Evolutionary conservation across 2,113 vertebrate genomes (phyloP), one percentile per base, ranked within the genome.

Genomic region (Ictidomys tridecemlineatus): DNA sequence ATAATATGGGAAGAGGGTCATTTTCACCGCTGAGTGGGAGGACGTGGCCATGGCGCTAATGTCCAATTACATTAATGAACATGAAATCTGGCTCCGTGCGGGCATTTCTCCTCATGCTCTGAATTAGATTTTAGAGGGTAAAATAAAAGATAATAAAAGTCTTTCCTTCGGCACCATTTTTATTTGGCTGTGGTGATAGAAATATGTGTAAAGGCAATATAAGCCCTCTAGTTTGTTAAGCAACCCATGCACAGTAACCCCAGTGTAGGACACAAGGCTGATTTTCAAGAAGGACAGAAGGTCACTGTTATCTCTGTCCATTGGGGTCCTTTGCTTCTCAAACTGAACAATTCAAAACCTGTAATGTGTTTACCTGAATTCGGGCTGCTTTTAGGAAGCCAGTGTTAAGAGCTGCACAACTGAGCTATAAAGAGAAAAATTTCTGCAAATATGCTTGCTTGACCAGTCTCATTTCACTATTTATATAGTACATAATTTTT

Each of bases 91-190:
- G 63, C 73, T 97, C 45, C 67, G 39, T 34, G 18, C 4, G 10
- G 28, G 24, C 51, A 69, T 94, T 97, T 94, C 61, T 96, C 92
- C 45, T 74, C 73, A 85, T 78, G 61, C 34, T 85, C 84, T n/a
- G 90, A 84, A 93, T 93, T 96, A 89, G 39, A 92, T 96, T 96
- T 96, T 92, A 95, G 84, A 77, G 65, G n/a, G 48, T 82, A 89
- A 93, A 94, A 91, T 53, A 89, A 89, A 95, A 96, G 22, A 72
- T 80, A 89, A 84, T 94, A 63, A 92, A 86, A 83, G n/a, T 83
- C 3, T 86, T 96, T 89, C 78, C 48, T 88, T 89, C n/a, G 26
- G 13, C 61, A 84, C 56, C 5, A 61, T 90, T 97, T 97, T 91
- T 83, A 87, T 94, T 96, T 61, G 56, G 22, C 69, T 53, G 20